Base-by-base conservation (phyloP, 2,888 invertebrate species). In the Thecocarcelia acutangulata region DNA sequence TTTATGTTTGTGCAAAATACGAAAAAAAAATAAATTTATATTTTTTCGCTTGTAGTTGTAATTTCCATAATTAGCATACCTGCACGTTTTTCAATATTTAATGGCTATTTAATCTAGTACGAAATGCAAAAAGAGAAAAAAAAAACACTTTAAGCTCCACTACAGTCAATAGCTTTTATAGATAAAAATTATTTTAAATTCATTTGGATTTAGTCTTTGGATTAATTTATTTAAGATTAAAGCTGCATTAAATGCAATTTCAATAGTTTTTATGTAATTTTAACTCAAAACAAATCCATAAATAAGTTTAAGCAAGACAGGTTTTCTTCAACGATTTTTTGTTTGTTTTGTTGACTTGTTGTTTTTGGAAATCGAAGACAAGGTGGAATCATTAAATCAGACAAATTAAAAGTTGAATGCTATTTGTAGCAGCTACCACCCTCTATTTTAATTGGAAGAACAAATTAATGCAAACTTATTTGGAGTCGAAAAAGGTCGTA, bases 51-150 rank as follows among this genome's bases (percentile, higher is more conserved):
- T 40, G 24, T 54, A 61, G 70, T 70, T 66, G 64, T 77, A 73
- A 74, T 78, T 66, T 64, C 52, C 42, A 78, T 82, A 77, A 82
- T 82, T 78, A 82, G 59, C 69, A 82, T 78, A 66, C 46, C 48
- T 70, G 52, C 77, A 82, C 78, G 74, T 74, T 74, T 78, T 74
- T 42, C 42, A 54, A 56, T 56, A 77, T 77, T 63, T 48, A 70
- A 77, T 76, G 76, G 46, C 54, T 12, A 28, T 63, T 70, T 70
- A 70, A 70, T 69, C 54, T 56, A 15, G 42, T 17, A 46, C 33
- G 33, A 33, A 33, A 33, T 33, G 4, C 2, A 48, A 8, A 40
- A 33, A 44, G n/a, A 72, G 44, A 63, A 24, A 0, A 24, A 19
- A 40, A 63, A 2, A 21, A 21, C 11, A 44, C 44, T 52, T 42